A percentile compares a stretch with the other conserved stretches of the same genome.
phyloP scores from a whole-genome alignment of 2,113 vertebrate species.

The Chitala chitala region DNA sequence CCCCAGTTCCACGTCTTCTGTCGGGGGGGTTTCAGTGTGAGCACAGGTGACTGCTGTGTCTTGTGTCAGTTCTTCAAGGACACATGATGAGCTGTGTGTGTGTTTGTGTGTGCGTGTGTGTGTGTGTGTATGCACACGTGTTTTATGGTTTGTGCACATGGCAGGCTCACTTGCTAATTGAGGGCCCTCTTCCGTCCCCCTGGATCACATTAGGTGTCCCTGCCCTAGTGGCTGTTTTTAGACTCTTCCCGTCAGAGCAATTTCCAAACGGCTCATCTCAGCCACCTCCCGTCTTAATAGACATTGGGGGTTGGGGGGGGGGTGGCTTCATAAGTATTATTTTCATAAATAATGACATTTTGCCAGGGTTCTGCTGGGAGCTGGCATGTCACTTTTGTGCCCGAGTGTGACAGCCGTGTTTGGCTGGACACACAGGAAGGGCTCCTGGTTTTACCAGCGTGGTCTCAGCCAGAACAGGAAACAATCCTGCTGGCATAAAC shows the following conservation, averaged over 20 bases:
- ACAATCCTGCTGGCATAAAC: background rate
- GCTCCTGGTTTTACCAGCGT: conserved; percentile 9
- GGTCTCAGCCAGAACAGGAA: conserved; percentile 1
- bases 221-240: background rate
- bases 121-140: background rate
- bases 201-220: background rate
- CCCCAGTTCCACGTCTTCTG: too few relatives aligned
- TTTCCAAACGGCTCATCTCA: background rate
- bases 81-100: too few relatives aligned
- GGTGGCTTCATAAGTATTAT: conserved; percentile 1
- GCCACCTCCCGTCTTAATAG: background rate
- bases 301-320: too few relatives aligned
- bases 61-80: too few relatives aligned
- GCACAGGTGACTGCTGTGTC: too few relatives aligned
- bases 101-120: background rate
- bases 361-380: background rate
- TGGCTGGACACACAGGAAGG: background rate
- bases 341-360: conserved; percentile 20
- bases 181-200: background rate
- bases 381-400: background rate
- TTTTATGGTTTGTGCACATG: background rate
- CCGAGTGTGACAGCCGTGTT: background rate
- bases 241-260: conserved; percentile 12
- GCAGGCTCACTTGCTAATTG: background rate
- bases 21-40: too few relatives aligned